These are phyloP conservation scores for Leucozona laternaria DNA, from an alignment of 2,888 invertebrate species.

Conservation along the genomic window DNA sequence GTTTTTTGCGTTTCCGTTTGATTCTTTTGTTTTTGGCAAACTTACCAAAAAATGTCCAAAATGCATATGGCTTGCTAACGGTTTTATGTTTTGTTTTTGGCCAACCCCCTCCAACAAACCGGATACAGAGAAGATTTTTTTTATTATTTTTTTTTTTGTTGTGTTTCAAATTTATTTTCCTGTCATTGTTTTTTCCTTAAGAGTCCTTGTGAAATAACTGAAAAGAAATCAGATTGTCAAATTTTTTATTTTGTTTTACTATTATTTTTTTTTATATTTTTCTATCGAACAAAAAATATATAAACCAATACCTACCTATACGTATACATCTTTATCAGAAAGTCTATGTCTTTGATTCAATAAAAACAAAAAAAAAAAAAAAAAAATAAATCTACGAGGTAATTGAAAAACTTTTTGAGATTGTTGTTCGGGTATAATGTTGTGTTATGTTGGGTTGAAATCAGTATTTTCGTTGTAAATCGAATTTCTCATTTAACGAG, in stretches of 20 bases:
- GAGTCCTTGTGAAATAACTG: conserved; percentile 46
- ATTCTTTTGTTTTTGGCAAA: conserved; percentile 40
- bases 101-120: background rate
- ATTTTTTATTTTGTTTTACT: conserved; percentile 59
- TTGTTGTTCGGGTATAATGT: conserved; percentile 53
- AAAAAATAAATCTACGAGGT: conserved; percentile 33
- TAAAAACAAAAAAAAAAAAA: conserved; percentile 36
- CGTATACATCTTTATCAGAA: conserved; percentile 32
- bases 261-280: conserved; percentile 12
- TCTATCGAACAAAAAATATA: conserved; percentile 41
- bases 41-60: conserved; percentile 16
- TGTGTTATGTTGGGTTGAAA: conserved; percentile 52
- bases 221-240: conserved; percentile 71
- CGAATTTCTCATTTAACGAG: conserved; percentile 36
- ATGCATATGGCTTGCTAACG: conserved; percentile 39
- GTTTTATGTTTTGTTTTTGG: conserved; percentile 34
- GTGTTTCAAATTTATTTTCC: conserved; percentile 49
- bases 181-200: conserved; percentile 46
- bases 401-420: conserved; percentile 73
- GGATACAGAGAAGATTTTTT: conserved; percentile 28
- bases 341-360: conserved; percentile 33
- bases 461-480: conserved; percentile 45
- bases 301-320: background rate
- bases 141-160: conserved; percentile 3
- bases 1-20: conserved; percentile 36